These are phyloP conservation scores for Rhopilema esculentum DNA, from an alignment of 30 jellyfish, hydroid and myxozoan genomes.

Conservation along the genomic window DNA sequence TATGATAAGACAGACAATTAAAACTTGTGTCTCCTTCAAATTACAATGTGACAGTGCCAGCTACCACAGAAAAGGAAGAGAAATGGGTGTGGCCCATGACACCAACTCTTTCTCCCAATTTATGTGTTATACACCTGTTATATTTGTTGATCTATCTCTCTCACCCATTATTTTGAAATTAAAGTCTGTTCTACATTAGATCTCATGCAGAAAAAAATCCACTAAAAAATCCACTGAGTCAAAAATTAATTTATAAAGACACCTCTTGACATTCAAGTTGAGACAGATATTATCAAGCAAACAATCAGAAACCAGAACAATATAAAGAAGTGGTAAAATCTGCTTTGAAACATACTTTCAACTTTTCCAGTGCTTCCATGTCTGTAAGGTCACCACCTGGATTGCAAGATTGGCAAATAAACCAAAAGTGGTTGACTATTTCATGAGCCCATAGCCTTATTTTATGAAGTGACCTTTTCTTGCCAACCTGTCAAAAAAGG, in stretches of 20 bases:
- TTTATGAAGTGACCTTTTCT: neutral
- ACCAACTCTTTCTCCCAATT: neutral
- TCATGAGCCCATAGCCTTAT: conserved; percentile 15
- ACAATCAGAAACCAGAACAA: neutral
- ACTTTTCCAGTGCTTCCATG: neutral
- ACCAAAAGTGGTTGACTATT: conserved; percentile 14
- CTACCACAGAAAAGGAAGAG: neutral
- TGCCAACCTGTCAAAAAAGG: conserved; percentile 11
- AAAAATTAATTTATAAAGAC: neutral
- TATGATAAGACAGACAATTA: neutral
- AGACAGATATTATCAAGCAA: neutral
- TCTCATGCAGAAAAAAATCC: neutral
- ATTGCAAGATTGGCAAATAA: conserved; percentile 12
- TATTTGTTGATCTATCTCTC: neutral
- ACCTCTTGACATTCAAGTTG: neutral
- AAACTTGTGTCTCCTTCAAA: neutral
- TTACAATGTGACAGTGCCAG: neutral
- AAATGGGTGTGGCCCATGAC: neutral
- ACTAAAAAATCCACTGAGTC: neutral
- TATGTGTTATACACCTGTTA: neutral
- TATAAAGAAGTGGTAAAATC: neutral
- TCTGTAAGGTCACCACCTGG: conserved; percentile 2
- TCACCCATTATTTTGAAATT: neutral
- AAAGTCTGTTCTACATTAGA: neutral
- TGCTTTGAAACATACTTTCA: neutral